phyloP scores from a whole-genome alignment of 2,797 vertebrate species.

The Falco rusticolus region DNA sequence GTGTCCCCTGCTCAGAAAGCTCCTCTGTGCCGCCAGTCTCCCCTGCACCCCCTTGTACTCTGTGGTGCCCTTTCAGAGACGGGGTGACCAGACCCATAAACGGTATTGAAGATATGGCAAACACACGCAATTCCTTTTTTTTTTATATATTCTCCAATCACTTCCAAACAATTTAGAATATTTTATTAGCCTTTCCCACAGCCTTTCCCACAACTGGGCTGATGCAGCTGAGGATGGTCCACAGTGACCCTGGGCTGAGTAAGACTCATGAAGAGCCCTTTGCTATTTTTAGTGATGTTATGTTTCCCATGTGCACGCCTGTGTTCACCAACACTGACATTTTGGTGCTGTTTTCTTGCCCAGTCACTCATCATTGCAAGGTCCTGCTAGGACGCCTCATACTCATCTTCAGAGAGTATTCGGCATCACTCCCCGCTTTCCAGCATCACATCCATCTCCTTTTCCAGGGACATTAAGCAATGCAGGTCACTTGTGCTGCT shows the following conservation, averaged over 20 bases:
- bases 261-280: neutral
- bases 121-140: neutral
- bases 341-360: neutral
- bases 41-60: neutral
- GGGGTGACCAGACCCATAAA: neutral
- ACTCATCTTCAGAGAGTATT: neutral
- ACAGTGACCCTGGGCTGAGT: neutral
- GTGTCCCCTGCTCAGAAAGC: neutral
- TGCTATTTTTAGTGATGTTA: neutral
- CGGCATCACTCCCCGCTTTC: neutral
- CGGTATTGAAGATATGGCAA: neutral
- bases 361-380: neutral
- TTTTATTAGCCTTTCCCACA: neutral
- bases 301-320: neutral
- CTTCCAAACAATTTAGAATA: neutral
- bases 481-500: neutral
- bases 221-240: neutral
- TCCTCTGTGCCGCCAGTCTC: neutral
- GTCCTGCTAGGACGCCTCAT: neutral
- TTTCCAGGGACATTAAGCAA: neutral
- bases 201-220: neutral
- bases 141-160: too few relatives aligned
- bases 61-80: accelerated
- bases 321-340: neutral
- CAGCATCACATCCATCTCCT: neutral